Conservation (phyloP, 2,797 vertebrate genomes). For the Onychomys torridus region DNA sequence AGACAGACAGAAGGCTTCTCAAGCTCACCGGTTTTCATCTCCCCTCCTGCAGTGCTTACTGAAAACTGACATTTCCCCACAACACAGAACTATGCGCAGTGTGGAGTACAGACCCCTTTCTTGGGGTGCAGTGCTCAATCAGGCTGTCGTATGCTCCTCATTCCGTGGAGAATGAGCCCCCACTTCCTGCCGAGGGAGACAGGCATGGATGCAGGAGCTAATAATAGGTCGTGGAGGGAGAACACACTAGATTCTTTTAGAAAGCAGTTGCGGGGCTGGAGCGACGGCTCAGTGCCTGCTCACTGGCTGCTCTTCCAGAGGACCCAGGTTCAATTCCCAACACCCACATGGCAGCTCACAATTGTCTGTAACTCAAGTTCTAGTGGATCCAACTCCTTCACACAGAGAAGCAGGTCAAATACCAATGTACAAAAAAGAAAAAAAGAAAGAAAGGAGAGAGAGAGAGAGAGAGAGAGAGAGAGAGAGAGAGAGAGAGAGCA, state of each 20-base stretch:
- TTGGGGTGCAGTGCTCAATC: too few species aligned
- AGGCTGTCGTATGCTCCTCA: too few species aligned
- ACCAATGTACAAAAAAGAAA: too few species aligned
- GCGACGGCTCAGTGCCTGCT: background rate
- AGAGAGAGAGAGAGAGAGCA: background rate
- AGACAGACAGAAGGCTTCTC: background rate
- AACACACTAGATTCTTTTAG: background rate
- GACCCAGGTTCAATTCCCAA: background rate
- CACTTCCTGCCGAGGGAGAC: background rate
- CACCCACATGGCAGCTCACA: background rate
- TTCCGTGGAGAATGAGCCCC: background rate
- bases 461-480: too few species aligned
- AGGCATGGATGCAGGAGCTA: background rate
- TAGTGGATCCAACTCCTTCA: background rate
- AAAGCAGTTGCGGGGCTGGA: background rate
- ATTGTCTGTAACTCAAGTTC: background rate
- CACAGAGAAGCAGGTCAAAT: background rate
- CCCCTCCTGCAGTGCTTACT: background rate
- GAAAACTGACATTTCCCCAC: background rate
- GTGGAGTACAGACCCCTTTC: background rate
- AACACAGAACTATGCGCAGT: rapidly evolving
- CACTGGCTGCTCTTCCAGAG: background rate
- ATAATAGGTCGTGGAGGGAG: background rate
- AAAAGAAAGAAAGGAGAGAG: too few species aligned
- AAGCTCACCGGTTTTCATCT: background rate